Evolutionary conservation across 2,888 invertebrate species (phyloP).

Genomic region (Sipunculus nudus): DNA sequence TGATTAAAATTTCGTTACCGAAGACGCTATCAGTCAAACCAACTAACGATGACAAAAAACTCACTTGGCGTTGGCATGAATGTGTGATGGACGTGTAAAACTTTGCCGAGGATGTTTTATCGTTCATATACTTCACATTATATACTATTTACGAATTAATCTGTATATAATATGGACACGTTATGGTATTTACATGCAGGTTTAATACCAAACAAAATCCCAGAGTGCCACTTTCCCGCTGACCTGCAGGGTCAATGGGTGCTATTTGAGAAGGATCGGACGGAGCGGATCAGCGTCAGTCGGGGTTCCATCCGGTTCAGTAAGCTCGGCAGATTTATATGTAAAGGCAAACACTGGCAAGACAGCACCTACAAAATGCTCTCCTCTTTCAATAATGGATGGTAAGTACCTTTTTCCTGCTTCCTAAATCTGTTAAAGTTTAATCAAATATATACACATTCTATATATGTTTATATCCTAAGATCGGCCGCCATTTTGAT

Average conservation of each 20-base stretch:
- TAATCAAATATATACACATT: background rate
- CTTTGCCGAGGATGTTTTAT: too few relatives aligned
- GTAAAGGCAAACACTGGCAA: constrained; percentile 40
- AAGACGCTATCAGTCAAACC: too few relatives aligned
- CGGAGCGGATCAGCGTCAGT: constrained; percentile 12
- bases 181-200: constrained; percentile 11
- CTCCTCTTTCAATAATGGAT: constrained; percentile 29
- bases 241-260: constrained; percentile 24
- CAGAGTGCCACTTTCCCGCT: constrained; percentile 25
- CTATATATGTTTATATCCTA: too few relatives aligned
- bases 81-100: too few relatives aligned
- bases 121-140: too few relatives aligned
- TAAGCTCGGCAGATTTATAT: constrained; percentile 22
- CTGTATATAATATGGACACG: too few relatives aligned
- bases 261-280: constrained; percentile 7
- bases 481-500: too few relatives aligned
- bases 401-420: constrained; percentile 18
- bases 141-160: too few relatives aligned
- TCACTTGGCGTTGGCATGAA: too few relatives aligned
- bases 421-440: background rate
- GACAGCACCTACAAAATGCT: constrained; percentile 33
- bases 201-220: constrained; percentile 16
- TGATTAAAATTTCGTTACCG: too few relatives aligned
- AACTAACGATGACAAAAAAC: too few relatives aligned
- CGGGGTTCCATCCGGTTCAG: constrained; percentile 17